Evolutionary conservation across 1,140 invertebrate genomes (phyloP), one percentile per base, ranked within the genome.

Genomic region (Drosophila orosa): DNA sequence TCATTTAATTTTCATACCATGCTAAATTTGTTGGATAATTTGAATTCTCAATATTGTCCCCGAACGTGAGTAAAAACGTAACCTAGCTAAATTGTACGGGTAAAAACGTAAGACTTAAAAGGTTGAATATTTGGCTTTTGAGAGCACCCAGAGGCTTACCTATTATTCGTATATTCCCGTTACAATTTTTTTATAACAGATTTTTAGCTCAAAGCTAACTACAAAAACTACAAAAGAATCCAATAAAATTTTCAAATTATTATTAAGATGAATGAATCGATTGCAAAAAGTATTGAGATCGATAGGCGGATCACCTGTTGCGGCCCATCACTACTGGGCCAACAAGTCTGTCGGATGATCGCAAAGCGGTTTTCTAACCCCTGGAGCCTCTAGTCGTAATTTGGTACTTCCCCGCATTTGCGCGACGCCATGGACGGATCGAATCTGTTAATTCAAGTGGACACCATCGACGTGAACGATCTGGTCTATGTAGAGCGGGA

Each of bases 401-500:
- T 45, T 40, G 57, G 74, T 67, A 37, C 57, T 81, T 86, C 69
- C 68, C 82, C 68, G 52, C 6, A 19, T 17, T 17, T 6, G 29
- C 9, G 15, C 2, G 19, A 47, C 10, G 47, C n/a, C 5, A 35
- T 39, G 72, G 35, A 40, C 31, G 10, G 2, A 10, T 39, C 54
- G 12, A 65, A 87, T 67, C 54, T 24, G 10, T 22, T 80, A 15
- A 25, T 7, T 5, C 45, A 77, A 24, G 45, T 89, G 35, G 37
- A 75, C 10, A 68, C 39, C 13, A 68, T 91, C 1, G 39, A 90
- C 25, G 22, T 84, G 1, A 74, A 80, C 8, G 90, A 91, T 62
- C 62, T 91, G 19, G 54, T 75, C n/a, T 87, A 85, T 58, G 42
- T 90, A 7, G 90, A 91, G 50, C 54, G 52, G 0, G 90, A 91